These are phyloP conservation scores for Cetoscarus ocellatus DNA, from an alignment of 2,797 vertebrate species.

Conservation along the genomic window DNA sequence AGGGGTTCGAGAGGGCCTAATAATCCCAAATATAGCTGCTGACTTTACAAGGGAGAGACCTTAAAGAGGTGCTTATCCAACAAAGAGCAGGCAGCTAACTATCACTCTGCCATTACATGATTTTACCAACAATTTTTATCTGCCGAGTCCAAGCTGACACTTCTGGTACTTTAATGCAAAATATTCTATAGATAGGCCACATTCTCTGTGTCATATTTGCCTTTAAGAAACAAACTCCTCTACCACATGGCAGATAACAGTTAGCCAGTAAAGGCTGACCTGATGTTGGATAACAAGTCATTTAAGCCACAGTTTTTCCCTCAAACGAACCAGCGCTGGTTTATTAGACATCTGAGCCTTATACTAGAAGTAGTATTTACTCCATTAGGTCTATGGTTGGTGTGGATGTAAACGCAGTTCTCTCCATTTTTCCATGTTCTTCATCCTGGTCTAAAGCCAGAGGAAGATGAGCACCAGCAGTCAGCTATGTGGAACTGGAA, in stretches of 20 bases:
- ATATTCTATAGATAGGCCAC: constrained; percentile 29
- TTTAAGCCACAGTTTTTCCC: constrained; percentile 13
- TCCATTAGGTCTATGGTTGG: constrained; percentile 49
- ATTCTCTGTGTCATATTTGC: background rate
- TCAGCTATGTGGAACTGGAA: constrained; percentile 76
- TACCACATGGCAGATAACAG: constrained; percentile 26
- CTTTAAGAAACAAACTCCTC: constrained; percentile 7
- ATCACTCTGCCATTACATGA: constrained; percentile 5
- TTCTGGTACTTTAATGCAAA: constrained; percentile 33
- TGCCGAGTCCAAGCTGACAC: constrained; percentile 20
- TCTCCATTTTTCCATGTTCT: constrained; percentile 82
- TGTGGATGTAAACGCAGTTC: constrained; percentile 76
- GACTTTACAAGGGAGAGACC: background rate
- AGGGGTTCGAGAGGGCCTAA: constrained; percentile 29
- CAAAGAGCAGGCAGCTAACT: constrained; percentile 16
- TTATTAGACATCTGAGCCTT: constrained; percentile 37
- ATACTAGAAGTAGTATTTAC: constrained; percentile 27
- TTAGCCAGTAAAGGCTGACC: constrained; percentile 22
- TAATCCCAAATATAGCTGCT: constrained; percentile 25
- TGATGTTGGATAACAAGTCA: constrained; percentile 10
- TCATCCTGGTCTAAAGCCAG: constrained; percentile 87
- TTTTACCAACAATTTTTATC: constrained; percentile 8
- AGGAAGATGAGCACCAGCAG: constrained; percentile 88
- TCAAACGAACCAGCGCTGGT: constrained; percentile 16
- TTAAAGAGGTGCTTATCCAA: constrained; percentile 2